These are phyloP conservation scores for Pachycephala philippinensis DNA, from an alignment of 2,113 vertebrate genomes.

Conservation along the genomic window DNA sequence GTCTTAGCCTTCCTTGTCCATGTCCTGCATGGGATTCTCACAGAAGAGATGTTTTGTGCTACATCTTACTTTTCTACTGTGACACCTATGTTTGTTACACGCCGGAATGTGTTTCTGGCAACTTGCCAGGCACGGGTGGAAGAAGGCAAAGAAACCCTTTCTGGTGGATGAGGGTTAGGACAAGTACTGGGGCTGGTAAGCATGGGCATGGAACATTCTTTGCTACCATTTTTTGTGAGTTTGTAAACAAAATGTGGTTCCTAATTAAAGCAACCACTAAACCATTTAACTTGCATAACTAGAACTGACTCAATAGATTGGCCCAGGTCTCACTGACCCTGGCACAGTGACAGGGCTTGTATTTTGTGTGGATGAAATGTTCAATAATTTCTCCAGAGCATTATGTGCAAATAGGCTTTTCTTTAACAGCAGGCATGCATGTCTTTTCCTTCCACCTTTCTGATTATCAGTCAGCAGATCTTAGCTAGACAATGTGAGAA, in stretches of 20 bases:
- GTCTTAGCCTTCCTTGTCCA: not conserved
- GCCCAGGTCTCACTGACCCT: slow-evolving; percentile 60
- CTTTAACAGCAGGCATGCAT: slow-evolving; percentile 59
- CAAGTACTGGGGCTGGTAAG: not conserved
- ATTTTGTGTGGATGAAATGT: slow-evolving; percentile 48
- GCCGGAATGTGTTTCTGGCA: not conserved
- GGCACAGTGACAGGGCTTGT: slow-evolving; percentile 44
- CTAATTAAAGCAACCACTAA: slow-evolving; percentile 56
- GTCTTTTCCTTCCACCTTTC: slow-evolving; percentile 55
- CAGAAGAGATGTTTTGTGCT: not conserved
- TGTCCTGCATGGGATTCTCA: not conserved
- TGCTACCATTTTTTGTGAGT: not conserved
- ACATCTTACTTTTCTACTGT: not conserved
- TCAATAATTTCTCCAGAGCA: slow-evolving; percentile 44
- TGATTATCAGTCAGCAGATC: slow-evolving; percentile 46
- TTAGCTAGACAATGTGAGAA: slow-evolving; percentile 17
- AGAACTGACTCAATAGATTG: slow-evolving; percentile 24
- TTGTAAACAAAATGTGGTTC: slow-evolving; percentile 30
- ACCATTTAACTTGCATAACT: slow-evolving; percentile 58
- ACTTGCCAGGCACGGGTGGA: not conserved
- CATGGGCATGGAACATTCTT: not conserved
- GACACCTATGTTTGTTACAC: not conserved
- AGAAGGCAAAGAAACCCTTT: not conserved
- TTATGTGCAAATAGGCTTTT: slow-evolving; percentile 57
- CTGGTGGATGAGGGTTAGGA: not conserved